Base-by-base conservation (phyloP, 2,888 invertebrate genomes). In the Conchocele bisecta region DNA sequence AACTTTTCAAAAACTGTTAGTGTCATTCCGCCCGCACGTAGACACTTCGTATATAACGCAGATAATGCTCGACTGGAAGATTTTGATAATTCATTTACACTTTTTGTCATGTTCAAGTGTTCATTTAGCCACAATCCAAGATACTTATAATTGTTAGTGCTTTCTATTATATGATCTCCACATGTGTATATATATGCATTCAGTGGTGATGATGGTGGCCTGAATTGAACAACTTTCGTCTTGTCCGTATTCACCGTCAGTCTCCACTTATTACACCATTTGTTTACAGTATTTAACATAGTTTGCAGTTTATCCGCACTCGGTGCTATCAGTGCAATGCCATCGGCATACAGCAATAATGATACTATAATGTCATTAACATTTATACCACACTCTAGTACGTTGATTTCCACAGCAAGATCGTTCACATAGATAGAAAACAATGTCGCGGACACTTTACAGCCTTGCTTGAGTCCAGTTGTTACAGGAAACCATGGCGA, bases 221-320 rank as follows among this genome's bases (percentile, higher is more conserved):
- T 5, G 17, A 50, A 50, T 13, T 60, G 60, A 11, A 50, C 9
- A 24, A 37, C 29, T 39, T 50, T 39, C 7, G 50, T 17, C 29
- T 50, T 48, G 11, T 3, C 11, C 5, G 4, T 7, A 35, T 67
- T 67, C 11, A 66, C 29, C 4, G 44, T 9, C 1, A 66, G 24
- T 31, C 41, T 37, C 66, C 59, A 66, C 11, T 42, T 60, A 1
- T 13, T 15, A 24, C 44, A 59, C 59, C 59, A 53, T 9, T 26
- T 46, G 26, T 11, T 42, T 11, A 54, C 3, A 13, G 20, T 17
- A 6, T 42, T 31, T 3, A 67, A 22, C 37, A 60, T 15, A 13
- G 29, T 15, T 22, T n/a, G 17, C 35, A 28, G 26, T 63, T 54
- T n/a, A n/a, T 35, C n/a, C n/a, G 11, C 37, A 11, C 11, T 35